Base-by-base conservation (phyloP, 2,113 vertebrate genomes). In the Anhinga rufa region DNA sequence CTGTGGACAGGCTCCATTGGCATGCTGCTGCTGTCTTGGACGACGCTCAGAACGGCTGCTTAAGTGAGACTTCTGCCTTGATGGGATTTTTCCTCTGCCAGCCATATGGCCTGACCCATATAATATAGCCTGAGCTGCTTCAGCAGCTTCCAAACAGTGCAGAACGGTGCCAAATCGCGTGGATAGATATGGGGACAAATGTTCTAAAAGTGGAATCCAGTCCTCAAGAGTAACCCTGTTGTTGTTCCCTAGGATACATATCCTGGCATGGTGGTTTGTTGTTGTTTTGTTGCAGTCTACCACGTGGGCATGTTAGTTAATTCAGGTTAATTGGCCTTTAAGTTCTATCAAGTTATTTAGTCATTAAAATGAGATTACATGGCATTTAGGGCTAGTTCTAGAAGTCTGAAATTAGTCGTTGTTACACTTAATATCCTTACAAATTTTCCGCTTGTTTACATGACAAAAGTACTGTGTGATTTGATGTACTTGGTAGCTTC, bases 101-200 rank as follows among this genome's bases (percentile, higher is more conserved):
- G 77, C 58, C 54, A 36, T 22, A 36, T 22, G 49, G 10, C 55
- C 44, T 94, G 90, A 81, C 81, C 69, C 72, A 14, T 12, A 75
- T 44, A 78, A 19, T 38, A 38, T 26, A 71, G 55, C 17, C 64
- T 10, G 42, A 46, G 42, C 82, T 79, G 92, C 61, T 79, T 84
- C 69, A 87, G 84, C 81, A 51, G 69, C 57, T 93, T 89, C 84
- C 65, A 87, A 49, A 68, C 7, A 16, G 65, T 51, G 84, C 52
- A 62, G 61, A 77, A 32, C 0, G 0, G 29, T 79, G 93, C 92
- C 87, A 97, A 34, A 55, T 42, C 0, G 0, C 5, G 2, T 60
- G 78, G 26, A 26, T 19, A 32, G 42, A 64, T 52, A 54, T 0
- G 3, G 29, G 46, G 36, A 46, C 34, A 70, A 32, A 31, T 25